phyloP scores from a whole-genome alignment of 2,888 invertebrate species.

The Amitus sp. region DNA sequence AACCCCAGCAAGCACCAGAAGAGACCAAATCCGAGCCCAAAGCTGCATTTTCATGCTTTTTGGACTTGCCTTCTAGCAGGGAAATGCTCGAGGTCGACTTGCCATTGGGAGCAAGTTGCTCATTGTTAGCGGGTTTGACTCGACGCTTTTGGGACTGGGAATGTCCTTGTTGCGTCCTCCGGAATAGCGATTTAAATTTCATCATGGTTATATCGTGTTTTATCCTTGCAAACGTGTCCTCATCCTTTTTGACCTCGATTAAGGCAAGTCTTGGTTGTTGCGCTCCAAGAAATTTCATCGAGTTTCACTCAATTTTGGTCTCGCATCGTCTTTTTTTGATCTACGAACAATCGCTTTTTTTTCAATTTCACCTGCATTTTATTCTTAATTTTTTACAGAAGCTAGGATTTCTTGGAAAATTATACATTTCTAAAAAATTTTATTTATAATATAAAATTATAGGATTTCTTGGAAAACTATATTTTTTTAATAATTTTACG shows the following conservation, averaged over 20 bases:
- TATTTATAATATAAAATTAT: no score
- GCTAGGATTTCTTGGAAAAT: no score
- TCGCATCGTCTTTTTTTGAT: constrained; percentile 4
- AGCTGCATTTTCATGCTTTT: constrained; percentile 66
- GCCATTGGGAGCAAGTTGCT: constrained; percentile 53
- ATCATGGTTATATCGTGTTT: constrained; percentile 75
- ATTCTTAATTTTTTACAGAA: no score
- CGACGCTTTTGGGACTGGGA: constrained; percentile 53
- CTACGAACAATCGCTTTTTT: no score
- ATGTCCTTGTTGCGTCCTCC: constrained; percentile 77
- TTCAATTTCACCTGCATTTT: no score
- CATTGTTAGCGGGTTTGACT: constrained; percentile 62
- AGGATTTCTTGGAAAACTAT: no score
- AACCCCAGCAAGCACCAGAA: constrained; percentile 38
- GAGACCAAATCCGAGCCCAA: constrained; percentile 29
- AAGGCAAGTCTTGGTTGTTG: no score
- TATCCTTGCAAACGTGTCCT: constrained; percentile 1
- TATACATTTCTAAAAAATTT: no score
- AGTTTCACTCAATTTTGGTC: not conserved
- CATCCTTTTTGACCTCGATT: constrained; percentile 4
- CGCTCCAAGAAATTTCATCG: constrained; percentile 2
- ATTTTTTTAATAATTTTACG: no score
- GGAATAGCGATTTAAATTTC: constrained; percentile 92
- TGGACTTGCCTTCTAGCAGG: constrained; percentile 73
- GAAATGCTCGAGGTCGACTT: constrained; percentile 71